phyloP scores from a whole-genome alignment of 2,797 vertebrate species.

The Sylvilagus floridanus region DNA sequence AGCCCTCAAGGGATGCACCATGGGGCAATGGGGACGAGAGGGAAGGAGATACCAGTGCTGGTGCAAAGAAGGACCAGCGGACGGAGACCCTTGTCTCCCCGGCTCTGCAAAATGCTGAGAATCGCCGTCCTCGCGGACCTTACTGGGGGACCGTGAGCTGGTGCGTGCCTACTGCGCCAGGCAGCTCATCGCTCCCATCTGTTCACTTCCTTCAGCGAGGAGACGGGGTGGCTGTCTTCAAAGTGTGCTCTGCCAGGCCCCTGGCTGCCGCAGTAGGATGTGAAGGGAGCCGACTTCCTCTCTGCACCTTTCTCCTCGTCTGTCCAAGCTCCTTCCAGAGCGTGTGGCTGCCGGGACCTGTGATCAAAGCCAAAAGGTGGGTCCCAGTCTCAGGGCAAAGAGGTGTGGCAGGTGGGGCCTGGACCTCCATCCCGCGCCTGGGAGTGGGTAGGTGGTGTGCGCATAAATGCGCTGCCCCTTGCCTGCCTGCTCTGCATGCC shows the following conservation, averaged over 20 bases:
- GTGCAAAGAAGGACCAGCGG: background rate
- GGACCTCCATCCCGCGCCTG: too few species aligned
- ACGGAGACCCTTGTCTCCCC: background rate
- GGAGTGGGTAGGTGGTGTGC: background rate
- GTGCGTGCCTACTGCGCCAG: fast-evolving
- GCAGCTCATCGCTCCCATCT: background rate
- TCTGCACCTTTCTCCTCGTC: background rate
- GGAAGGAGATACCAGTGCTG: background rate
- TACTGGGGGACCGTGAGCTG: background rate
- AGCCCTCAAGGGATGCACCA: background rate
- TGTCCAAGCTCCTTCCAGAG: background rate
- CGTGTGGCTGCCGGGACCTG: background rate
- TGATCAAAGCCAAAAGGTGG: background rate
- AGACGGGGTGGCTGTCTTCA: background rate
- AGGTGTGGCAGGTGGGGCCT: background rate
- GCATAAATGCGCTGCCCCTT: fast-evolving
- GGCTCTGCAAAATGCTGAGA: background rate
- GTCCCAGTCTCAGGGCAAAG: background rate
- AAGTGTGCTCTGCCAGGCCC: background rate
- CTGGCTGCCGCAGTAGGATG: background rate
- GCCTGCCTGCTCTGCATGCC: background rate
- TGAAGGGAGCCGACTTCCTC: background rate
- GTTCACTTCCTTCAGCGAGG: background rate
- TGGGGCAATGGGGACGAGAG: fast-evolving
- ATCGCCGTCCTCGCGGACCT: background rate